A percentile compares a stretch with the other conserved stretches of the same genome.
Evolutionary conservation across 2,113 vertebrate genomes (phyloP).

Genomic region (Callithrix jacchus): DNA sequence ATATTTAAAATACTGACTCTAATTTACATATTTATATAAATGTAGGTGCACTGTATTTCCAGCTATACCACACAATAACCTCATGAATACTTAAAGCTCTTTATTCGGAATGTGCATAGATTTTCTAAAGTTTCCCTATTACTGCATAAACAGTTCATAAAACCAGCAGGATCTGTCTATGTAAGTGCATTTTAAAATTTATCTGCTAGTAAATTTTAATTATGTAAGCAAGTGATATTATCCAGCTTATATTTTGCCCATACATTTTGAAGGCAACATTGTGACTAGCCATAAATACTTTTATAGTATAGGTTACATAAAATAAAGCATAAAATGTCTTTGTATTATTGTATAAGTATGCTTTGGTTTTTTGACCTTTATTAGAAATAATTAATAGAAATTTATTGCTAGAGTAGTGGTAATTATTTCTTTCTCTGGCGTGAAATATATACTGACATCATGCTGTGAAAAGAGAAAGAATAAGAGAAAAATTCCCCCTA

Average conservation of each 20-base stretch:
- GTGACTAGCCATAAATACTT: neutral
- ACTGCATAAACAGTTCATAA: constrained; percentile 66
- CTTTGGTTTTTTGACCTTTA: neutral
- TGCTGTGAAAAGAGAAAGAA: neutral
- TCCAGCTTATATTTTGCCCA: neutral
- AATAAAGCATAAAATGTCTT: neutral
- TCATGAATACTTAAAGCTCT: constrained; percentile 64
- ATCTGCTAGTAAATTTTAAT: constrained; percentile 51
- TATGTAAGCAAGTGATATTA: constrained; percentile 34
- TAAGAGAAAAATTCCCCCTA: neutral
- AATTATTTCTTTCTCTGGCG: neutral
- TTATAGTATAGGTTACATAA: neutral
- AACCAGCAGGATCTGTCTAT: constrained; percentile 55
- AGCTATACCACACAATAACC: neutral
- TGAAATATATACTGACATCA: neutral
- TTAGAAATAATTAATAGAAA: constrained; percentile 12
- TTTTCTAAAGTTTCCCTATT: constrained; percentile 8
- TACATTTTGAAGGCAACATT: constrained; percentile 41
- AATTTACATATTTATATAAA: constrained; percentile 32
- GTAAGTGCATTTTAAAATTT: constrained; percentile 45
- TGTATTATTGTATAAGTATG: neutral
- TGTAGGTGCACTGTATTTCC: neutral
- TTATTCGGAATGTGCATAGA: constrained; percentile 47
- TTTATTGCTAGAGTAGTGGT: neutral
- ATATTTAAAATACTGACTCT: neutral